These are phyloP conservation scores for Megalonaias nervosa DNA, from an alignment of 1,140 invertebrate species.

Conservation along the genomic window DNA sequence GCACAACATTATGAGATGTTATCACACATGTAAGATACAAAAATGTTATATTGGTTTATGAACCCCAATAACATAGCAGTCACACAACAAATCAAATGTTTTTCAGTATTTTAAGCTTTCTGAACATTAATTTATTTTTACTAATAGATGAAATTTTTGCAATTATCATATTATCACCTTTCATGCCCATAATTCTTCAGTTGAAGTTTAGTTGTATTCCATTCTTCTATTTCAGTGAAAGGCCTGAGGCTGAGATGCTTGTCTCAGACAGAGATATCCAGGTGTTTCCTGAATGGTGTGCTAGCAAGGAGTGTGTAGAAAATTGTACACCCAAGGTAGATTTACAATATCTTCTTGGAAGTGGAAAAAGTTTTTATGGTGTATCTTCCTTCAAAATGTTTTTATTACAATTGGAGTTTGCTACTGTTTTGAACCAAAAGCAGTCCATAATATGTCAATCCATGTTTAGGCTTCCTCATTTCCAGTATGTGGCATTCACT, in stretches of 20 bases:
- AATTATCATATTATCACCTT: no score
- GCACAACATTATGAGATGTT: no score
- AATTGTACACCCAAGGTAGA: slow-evolving; percentile 73
- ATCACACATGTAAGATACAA: no score
- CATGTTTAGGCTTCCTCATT: background rate
- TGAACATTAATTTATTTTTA: no score
- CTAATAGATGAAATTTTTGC: no score
- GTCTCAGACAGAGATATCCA: slow-evolving; percentile 86
- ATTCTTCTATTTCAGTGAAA: slow-evolving; percentile 34
- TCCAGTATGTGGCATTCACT: background rate
- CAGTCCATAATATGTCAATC: background rate
- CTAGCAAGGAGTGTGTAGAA: slow-evolving; percentile 74
- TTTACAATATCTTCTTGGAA: background rate
- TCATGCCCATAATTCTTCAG: no score
- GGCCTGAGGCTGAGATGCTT: slow-evolving; percentile 77
- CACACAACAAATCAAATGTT: no score
- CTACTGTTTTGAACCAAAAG: no score
- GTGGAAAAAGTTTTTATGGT: background rate
- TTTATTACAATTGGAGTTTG: background rate
- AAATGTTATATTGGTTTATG: no score
- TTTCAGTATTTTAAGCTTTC: no score
- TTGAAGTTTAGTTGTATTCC: no score
- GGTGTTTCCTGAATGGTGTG: slow-evolving; percentile 83
- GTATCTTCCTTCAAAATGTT: background rate
- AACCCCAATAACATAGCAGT: no score